Percentiles rank a stretch among this genome's conserved stretches.
Conservation (phyloP, 2,113 vertebrate genomes). For the Osmerus eperlanus region DNA sequence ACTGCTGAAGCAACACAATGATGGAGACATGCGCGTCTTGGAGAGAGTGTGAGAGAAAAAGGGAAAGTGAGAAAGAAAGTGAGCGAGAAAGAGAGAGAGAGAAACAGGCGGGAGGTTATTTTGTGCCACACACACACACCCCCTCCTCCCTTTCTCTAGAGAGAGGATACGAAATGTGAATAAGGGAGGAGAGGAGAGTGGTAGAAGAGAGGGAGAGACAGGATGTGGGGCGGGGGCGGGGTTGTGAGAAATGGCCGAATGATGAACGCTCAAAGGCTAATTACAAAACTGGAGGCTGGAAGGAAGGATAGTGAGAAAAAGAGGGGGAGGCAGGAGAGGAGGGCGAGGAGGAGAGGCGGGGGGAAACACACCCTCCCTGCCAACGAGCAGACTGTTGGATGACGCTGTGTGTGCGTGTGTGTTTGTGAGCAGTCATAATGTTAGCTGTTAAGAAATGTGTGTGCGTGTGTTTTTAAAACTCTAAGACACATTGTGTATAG, state of each 20-base stretch:
- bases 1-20: conserved; percentile 1
- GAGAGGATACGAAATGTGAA: conserved; percentile 1
- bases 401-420: not conserved
- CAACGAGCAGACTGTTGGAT: conserved; percentile 36
- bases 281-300: conserved; percentile 40
- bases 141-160: conserved; percentile 26
- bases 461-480: not conserved
- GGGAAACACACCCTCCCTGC: conserved; percentile 8
- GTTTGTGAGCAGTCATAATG: conserved; percentile 2
- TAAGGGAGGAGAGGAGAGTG: conserved; percentile 9
- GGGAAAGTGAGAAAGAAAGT: conserved; percentile 3
- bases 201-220: not conserved
- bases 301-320: conserved; percentile 3
- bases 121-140: not conserved
- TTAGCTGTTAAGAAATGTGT: conserved; percentile 15
- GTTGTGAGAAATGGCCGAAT: conserved; percentile 45
- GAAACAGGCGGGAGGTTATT: not conserved
- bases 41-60: conserved; percentile 1
- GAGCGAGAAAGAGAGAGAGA: conserved; percentile 3
- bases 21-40: not conserved
- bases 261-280: conserved; percentile 48
- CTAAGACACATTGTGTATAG: not conserved
- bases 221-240: conserved; percentile 4
- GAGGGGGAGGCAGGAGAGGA: conserved; percentile 9
- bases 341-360: conserved; percentile 12